phyloP scores from a whole-genome alignment of 1,140 invertebrate genomes.

The Portunus trituberculatus region DNA sequence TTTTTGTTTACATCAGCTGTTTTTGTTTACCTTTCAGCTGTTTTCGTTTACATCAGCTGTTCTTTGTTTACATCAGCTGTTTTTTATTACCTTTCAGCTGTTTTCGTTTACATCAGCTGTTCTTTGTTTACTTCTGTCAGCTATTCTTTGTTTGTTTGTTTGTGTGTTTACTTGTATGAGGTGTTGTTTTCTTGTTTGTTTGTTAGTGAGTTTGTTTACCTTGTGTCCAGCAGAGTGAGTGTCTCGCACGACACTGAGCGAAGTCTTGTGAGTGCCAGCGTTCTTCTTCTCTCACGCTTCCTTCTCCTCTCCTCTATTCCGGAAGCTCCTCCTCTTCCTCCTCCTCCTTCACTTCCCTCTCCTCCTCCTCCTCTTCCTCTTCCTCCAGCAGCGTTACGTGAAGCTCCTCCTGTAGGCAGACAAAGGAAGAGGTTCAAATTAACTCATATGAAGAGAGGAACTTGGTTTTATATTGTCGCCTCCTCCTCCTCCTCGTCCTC shows the following conservation, averaged over 20 bases:
- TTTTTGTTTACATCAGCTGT: too few species aligned
- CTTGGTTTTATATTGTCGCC: neutral
- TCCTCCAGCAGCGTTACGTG: neutral
- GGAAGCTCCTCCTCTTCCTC: neutral
- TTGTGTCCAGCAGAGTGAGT: constrained; percentile 58
- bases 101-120: too few species aligned
- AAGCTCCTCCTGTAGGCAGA: neutral
- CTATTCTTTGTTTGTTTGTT: neutral
- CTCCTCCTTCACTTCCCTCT: neutral
- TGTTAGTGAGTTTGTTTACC: constrained; percentile 43
- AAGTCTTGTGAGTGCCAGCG: constrained; percentile 33
- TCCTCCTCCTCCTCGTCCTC: neutral
- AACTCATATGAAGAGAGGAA: neutral
- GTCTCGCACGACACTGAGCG: constrained; percentile 64
- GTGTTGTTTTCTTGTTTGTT: too few species aligned
- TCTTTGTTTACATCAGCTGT: too few species aligned
- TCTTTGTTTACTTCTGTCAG: too few species aligned
- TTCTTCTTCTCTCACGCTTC: constrained; percentile 56
- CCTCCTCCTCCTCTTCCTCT: constrained; percentile 17
- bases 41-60: too few species aligned
- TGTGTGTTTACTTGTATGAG: too few species aligned
- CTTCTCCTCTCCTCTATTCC: constrained; percentile 56
- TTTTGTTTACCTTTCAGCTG: too few species aligned
- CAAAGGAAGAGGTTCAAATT: neutral
- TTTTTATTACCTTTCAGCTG: too few species aligned